Conservation (phyloP, 2,113 vertebrate species). For the Verasper variegatus region DNA sequence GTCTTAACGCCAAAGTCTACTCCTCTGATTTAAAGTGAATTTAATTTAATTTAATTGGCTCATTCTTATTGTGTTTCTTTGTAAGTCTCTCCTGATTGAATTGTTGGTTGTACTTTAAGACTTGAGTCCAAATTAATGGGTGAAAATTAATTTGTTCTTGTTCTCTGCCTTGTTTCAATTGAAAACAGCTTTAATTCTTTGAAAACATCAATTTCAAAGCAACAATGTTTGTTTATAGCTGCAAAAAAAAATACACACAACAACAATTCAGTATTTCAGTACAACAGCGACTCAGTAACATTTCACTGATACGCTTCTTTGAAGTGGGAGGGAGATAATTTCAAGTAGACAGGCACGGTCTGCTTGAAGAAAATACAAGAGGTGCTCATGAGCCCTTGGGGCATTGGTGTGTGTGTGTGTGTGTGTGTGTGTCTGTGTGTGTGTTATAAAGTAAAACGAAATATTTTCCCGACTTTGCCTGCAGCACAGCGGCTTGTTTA, state of each 20-base stretch:
- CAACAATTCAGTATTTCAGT: no score
- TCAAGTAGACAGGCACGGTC: conserved; percentile 50
- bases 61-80: no score
- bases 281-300: conserved; percentile 18
- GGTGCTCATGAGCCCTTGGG: conserved; percentile 48
- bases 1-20: no score
- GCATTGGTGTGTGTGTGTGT: conserved; percentile 30
- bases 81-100: no score
- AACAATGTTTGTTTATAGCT: conserved; percentile 31
- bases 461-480: conserved; percentile 1
- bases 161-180: neutral
- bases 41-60: no score
- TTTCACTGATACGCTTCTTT: conserved; percentile 54
- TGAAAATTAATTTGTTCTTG: neutral
- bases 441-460: neutral
- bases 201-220: neutral
- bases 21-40: no score
- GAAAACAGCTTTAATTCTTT: neutral
- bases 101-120: no score
- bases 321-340: conserved; percentile 53
- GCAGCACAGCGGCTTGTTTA: conserved; percentile 1
- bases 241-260: neutral
- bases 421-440: conserved; percentile 15
- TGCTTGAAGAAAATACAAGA: conserved; percentile 44
- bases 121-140: no score